Evolutionary conservation across 1,140 invertebrate species (phyloP), one percentile per base, ranked within the genome.

Genomic region (Cherax quadricarinatus): DNA sequence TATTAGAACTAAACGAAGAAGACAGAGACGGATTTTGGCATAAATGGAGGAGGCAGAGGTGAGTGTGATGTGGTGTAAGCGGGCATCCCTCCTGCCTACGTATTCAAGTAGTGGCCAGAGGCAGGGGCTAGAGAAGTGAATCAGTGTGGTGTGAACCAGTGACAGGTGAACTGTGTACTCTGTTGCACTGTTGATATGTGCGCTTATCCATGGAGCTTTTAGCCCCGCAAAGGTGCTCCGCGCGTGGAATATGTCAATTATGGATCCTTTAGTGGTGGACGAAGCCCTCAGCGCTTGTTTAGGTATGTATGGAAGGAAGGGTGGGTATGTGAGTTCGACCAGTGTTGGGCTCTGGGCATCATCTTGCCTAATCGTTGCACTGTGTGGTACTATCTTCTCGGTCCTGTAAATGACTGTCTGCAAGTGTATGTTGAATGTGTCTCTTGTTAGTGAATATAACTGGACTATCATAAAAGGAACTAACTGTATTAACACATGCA

Each of bases 211-310:
- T 91, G 89, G 89, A 91, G 89, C 86, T 85, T 41, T 60, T 91
- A 86, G 73, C 73, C 70, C 84, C 84, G 21, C 30, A n/a, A 57
- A 60, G 66, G 18, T 24, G 60, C 41, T 51, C 62, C 66, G 73
- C 48, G 83, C 62, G 82, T 86, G 89, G 89, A 91, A 85, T 91
- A 91, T 91, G 89, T 91, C 89, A 85, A 86, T 91, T 86, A 91
- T 91, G 89, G 89, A 91, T 91, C 89, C 89, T 91, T 30, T 91
- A 91, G 89, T 91, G 16, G 83, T 91, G 70, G 89, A 91, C 83
- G 89, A 91, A 80, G 73, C 89, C 53, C 83, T 91, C 73, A 91
- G 82, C 53, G 89, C 89, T 57, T 85, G 82, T 86, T 66, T 91
- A 53, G 89, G 89, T 91, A 48, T 86, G 89, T 91, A 41, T 51